These are phyloP conservation scores for Esperia sulphurella DNA, from an alignment of 2,888 invertebrate genomes.

Conservation along the genomic window DNA sequence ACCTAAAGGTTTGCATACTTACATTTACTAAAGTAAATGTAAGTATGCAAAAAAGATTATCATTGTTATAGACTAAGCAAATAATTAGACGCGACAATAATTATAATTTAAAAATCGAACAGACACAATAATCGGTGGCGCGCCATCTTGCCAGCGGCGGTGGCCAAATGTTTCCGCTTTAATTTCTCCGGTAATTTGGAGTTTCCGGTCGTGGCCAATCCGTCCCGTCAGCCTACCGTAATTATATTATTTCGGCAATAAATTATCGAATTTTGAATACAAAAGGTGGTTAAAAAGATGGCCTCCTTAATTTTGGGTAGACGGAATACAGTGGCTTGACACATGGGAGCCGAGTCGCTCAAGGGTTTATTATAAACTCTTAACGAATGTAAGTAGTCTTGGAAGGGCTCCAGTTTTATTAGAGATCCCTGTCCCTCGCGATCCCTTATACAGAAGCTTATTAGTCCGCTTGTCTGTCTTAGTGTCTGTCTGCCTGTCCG, in stretches of 20 bases:
- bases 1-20: too few species aligned
- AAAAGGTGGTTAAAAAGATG: slow-evolving; percentile 66
- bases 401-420: too few species aligned
- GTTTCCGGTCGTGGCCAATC: slow-evolving; percentile 75
- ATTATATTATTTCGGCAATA: slow-evolving; percentile 80
- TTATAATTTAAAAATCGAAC: slow-evolving; percentile 13
- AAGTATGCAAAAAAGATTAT: slow-evolving; percentile 20
- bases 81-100: slow-evolving; percentile 32
- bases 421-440: too few species aligned
- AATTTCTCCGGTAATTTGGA: slow-evolving; percentile 78
- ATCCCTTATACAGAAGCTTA: too few species aligned
- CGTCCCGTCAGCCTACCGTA: slow-evolving; percentile 73
- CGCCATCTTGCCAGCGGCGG: slow-evolving; percentile 78
- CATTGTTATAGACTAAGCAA: slow-evolving; percentile 63
- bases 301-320: slow-evolving; percentile 63
- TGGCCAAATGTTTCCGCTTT: slow-evolving; percentile 79
- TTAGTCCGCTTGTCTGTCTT: too few species aligned
- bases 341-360: background rate
- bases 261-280: slow-evolving; percentile 78
- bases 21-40: background rate
- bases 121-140: slow-evolving; percentile 25
- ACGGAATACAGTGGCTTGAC: slow-evolving; percentile 33
- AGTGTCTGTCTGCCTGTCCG: too few species aligned
- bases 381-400: too few species aligned
- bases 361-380: too few species aligned